Base-by-base conservation (phyloP, 2,888 invertebrate genomes). In the Rhagonycha fulva region DNA sequence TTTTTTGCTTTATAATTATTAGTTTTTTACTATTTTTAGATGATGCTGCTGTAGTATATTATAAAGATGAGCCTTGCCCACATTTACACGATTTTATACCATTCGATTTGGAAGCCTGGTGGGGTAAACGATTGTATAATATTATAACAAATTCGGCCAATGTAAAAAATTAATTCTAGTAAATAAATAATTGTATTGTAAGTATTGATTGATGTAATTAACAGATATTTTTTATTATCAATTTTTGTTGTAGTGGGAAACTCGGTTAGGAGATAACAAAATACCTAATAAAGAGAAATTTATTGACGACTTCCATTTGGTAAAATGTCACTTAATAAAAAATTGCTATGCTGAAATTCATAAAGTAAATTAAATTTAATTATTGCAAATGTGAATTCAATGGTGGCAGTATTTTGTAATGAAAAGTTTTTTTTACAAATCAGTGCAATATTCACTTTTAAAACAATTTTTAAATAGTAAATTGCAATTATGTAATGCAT, bases 21-120 rank as follows among this genome's bases (percentile, higher is more conserved):
- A n/a, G 4, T 19, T 63, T 4, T 63, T 23, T 66, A n/a, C n/a
- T 28, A 62, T 24, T 75, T n/a, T 62, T 69, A 77, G 74, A 30
- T 19, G 66, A 73, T 30, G 14, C 66, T 24, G 32, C 76, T 28
- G 69, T 74, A 70, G 75, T 93, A 60, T 94, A 93, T 87, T 95
- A 94, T 87, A 93, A 94, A 82, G 94, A 94, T 82, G 93, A 92
- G 75, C 93, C 94, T 10, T 93, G 93, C 85, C 90, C 92, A 60
- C 89, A 90, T 26, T 89, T 95, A 70, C 91, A 91, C 83, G 95
- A 96, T 88, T 97, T 96, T 87, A 94, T 95, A 84, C 95, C 96
- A 19, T 96, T 96, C 85, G 96, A 97, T 89, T 90, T 97, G 84
- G 96, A 96, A 86, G 93, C 94, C 60, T 96, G 96, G 94, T 96